Conservation (phyloP, 2,888 invertebrate genomes). For the Agrilus mali region DNA sequence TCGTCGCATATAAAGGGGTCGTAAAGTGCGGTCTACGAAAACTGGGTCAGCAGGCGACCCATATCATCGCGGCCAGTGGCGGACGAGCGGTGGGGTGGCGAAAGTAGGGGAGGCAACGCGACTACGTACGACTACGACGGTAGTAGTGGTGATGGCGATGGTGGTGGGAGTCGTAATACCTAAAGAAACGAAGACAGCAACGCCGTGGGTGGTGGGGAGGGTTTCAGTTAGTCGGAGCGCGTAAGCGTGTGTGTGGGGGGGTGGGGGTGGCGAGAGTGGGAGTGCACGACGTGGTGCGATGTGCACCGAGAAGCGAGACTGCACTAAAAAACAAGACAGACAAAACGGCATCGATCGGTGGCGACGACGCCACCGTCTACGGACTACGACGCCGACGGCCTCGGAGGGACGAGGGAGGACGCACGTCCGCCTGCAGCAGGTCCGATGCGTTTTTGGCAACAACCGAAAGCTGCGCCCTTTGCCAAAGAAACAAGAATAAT, state of each 20-base stretch:
- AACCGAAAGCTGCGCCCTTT: neutral
- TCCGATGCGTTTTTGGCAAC: slow-evolving; percentile 16
- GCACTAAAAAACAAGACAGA: slow-evolving; percentile 16
- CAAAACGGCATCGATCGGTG: slow-evolving; percentile 21
- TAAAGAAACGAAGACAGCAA: slow-evolving; percentile 22
- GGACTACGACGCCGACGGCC: neutral
- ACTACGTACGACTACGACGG: slow-evolving; percentile 13
- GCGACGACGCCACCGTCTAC: slow-evolving; percentile 6
- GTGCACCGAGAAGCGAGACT: slow-evolving; percentile 15
- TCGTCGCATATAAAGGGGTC: slow-evolving; percentile 15
- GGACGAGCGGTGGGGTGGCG: slow-evolving; percentile 13
- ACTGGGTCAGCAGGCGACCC: slow-evolving; percentile 22
- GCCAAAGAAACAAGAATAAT: too few relatives aligned
- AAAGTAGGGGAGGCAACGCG: slow-evolving; percentile 15
- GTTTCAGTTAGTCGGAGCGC: slow-evolving; percentile 8
- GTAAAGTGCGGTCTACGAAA: slow-evolving; percentile 20
- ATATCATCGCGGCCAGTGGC: slow-evolving; percentile 15
- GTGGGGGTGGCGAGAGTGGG: slow-evolving; percentile 9
- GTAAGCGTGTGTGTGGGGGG: slow-evolving; percentile 6
- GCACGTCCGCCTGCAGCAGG: slow-evolving; percentile 14
- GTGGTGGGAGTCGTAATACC: slow-evolving; percentile 16
- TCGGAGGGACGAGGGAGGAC: slow-evolving; percentile 7
- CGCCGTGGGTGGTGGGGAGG: slow-evolving; percentile 17
- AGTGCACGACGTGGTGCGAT: slow-evolving; percentile 12
- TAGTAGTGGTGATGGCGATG: slow-evolving; percentile 15